phyloP scores from a whole-genome alignment of 2,888 invertebrate species.

The Erynnis tages region DNA sequence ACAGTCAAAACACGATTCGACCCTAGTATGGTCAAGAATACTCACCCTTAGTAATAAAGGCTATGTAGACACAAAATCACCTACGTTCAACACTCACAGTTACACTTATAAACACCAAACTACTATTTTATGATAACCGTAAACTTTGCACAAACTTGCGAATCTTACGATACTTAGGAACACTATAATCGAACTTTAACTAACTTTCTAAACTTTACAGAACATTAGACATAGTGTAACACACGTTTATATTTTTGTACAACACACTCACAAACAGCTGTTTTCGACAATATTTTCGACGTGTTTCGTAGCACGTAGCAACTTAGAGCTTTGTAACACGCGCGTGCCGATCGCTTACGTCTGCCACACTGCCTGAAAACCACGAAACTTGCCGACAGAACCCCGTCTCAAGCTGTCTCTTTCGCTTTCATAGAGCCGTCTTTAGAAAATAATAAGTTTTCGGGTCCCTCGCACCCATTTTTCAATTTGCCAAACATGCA shows the following conservation, averaged over 20 bases:
- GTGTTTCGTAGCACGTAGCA: background rate
- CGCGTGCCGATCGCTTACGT: conserved; percentile 7
- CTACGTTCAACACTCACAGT: background rate
- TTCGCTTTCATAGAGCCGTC: conserved; percentile 35
- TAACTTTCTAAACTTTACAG: too few relatives aligned
- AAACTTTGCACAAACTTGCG: conserved; percentile 11
- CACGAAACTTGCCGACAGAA: conserved; percentile 30
- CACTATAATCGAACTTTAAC: too few relatives aligned
- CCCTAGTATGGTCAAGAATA: conserved; percentile 9
- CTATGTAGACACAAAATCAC: background rate
- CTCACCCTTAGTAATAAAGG: conserved; percentile 5
- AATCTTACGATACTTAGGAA: too few relatives aligned
- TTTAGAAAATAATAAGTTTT: conserved; percentile 28
- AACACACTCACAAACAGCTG: conserved; percentile 15
- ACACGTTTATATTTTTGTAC: background rate
- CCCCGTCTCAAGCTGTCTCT: conserved; percentile 33
- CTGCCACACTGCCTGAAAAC: conserved; percentile 35
- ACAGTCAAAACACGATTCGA: conserved; percentile 12
- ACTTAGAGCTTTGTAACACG: conserved; percentile 1
- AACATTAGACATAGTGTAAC: background rate
- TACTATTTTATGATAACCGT: background rate
- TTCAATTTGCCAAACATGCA: background rate
- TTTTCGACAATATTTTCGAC: conserved; percentile 4
- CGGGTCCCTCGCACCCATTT: background rate
- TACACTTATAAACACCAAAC: conserved; percentile 7